Percentiles rank a stretch among this genome's conserved stretches.
Conservation (phyloP, 2,113 vertebrate species). For the Muntiacus muntjak region DNA sequence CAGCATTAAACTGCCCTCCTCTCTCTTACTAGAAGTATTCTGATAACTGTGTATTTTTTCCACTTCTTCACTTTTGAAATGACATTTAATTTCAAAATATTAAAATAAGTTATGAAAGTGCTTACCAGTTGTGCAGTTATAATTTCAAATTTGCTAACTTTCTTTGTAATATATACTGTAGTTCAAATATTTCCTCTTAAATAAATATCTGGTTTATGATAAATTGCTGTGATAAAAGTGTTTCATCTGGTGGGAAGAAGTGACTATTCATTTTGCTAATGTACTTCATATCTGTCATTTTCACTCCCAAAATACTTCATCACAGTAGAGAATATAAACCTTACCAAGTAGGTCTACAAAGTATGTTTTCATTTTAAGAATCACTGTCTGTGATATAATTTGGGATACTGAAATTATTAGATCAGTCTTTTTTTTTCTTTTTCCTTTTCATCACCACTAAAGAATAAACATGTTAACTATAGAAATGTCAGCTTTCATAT, state of each 20-base stretch:
- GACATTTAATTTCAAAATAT: conserved; percentile 37
- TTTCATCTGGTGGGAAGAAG: conserved; percentile 55
- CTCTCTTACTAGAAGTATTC: not conserved
- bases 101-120: conserved; percentile 30
- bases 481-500: conserved; percentile 52
- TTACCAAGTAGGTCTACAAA: not conserved
- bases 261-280: conserved; percentile 60
- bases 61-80: not conserved
- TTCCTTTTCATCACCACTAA: not conserved
- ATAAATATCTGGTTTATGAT: conserved; percentile 53
- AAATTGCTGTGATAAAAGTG: conserved; percentile 53
- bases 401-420: conserved; percentile 45
- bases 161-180: not conserved
- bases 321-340: conserved; percentile 33
- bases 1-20: not conserved
- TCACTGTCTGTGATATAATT: conserved; percentile 54
- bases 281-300: conserved; percentile 56
- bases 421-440: not conserved
- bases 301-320: conserved; percentile 44
- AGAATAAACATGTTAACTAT: conserved; percentile 39
- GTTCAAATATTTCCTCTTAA: conserved; percentile 49
- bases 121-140: not conserved
- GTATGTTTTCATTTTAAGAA: conserved; percentile 46
- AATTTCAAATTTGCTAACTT: conserved; percentile 25
- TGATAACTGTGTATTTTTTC: not conserved